A percentile compares a stretch with the other conserved stretches of the same genome.
These are phyloP conservation scores for Desoria tigrina DNA, from an alignment of 2,888 invertebrate genomes.

Conservation along the genomic window DNA sequence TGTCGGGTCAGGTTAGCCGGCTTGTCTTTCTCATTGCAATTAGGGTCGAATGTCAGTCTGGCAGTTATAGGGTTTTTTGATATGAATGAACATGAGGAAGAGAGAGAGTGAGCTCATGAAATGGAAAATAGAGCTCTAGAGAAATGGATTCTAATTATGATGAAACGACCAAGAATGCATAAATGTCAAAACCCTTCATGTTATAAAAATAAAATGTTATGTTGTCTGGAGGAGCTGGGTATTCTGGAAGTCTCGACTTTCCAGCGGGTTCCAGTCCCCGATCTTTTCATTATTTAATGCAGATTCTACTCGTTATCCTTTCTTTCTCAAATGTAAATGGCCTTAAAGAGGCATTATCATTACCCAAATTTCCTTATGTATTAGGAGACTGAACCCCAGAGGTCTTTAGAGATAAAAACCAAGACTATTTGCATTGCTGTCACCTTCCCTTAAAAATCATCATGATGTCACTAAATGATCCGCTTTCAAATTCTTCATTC, in stretches of 20 bases:
- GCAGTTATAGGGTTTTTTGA: not conserved
- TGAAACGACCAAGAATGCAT: slow-evolving; percentile 40
- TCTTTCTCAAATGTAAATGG: not conserved
- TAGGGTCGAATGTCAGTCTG: no score
- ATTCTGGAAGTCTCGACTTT: not conserved
- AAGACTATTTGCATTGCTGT: no score
- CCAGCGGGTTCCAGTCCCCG: not conserved
- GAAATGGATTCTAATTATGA: slow-evolving; percentile 41
- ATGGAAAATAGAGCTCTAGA: slow-evolving; percentile 7
- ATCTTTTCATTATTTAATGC: not conserved
- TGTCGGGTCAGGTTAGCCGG: no score
- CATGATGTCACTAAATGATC: no score
- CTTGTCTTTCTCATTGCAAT: no score
- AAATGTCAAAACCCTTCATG: slow-evolving; percentile 37
- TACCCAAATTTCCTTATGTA: no score
- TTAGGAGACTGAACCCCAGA: no score
- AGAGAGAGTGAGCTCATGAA: slow-evolving; percentile 16
- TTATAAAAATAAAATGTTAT: slow-evolving; percentile 30
- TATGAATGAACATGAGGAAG: not conserved
- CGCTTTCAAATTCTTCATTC: no score
- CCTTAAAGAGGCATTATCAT: not conserved
- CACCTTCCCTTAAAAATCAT: no score
- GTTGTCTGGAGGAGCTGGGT: slow-evolving; percentile 12
- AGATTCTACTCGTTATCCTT: not conserved
- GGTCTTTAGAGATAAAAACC: no score